Evolutionary conservation across 2,113 vertebrate species (phyloP), one percentile per base, ranked within the genome.

Genomic region (Tragulus kanchil): DNA sequence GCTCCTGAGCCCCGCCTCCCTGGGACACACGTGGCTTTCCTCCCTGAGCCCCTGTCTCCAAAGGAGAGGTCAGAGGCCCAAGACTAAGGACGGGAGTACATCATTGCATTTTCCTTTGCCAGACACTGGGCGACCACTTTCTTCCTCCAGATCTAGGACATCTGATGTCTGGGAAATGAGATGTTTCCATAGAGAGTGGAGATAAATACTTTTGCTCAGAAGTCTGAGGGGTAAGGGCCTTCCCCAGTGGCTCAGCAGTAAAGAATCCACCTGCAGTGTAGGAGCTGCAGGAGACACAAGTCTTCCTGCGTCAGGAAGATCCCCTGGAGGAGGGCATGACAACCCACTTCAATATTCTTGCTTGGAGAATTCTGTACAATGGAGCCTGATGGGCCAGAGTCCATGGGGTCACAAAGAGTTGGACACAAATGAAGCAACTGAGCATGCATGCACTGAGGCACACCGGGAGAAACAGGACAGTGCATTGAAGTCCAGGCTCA

Each of bases 1-100:
- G 59, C 56, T 82, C 28, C 56, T 45, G 56, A 36, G 6, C 52
- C 52, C 26, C 5, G 0, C 69, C 61, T 36, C n/a, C 6, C 13
- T 9, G 31, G 28, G 90, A 45, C 45, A 10, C 89, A 23, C 16
- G 1, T 0, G 1, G 4, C 2, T 14, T 10, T 5, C 7, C 2
- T 0, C 19, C 6, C 26, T 15, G 1, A 3, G 10, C 25, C 6
- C 31, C 23, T 19, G 50, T 23, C 67, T 67, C 25, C 8, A 71
- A 52, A 79, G 13, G 52, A 36, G 31, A 21, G 1, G 0, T 59
- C 13, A 14, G 36, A 87, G 48, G 58, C 25, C 15, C 58, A 36
- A 6, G 1, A 0, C 10, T 11, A 12, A 52, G 31, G 69, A 28
- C 6, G 0, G 6, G 11, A 62, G 6, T 0, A 0, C 23, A 8